Conservation (phyloP, 2,888 invertebrate species). For the Tricholauxania praeusta region DNA sequence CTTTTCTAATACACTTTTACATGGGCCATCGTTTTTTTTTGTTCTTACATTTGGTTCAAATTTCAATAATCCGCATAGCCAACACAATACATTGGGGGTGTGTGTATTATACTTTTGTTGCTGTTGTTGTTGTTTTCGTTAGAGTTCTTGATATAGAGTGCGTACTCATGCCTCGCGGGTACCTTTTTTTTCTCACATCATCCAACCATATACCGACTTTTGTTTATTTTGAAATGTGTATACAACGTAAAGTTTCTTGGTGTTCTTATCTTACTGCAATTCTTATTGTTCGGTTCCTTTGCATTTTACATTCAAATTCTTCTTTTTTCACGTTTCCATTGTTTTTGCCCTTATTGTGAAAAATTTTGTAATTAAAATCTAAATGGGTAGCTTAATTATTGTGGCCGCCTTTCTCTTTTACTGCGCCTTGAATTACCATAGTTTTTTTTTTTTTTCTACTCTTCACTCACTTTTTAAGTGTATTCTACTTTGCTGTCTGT, state of each 20-base stretch:
- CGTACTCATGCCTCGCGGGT: conserved; percentile 5
- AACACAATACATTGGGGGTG: neutral
- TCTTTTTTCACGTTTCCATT: conserved; percentile 8
- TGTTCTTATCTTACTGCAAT: neutral
- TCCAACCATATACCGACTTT: conserved; percentile 5
- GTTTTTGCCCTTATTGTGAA: neutral
- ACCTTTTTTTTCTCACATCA: neutral
- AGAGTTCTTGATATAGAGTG: neutral
- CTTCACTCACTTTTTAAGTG: neutral
- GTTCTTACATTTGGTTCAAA: neutral
- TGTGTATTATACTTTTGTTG: neutral
- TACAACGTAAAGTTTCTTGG: neutral
- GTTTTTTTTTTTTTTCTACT: neutral
- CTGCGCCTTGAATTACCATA: neutral
- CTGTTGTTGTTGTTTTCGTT: neutral
- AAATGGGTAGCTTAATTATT: too few relatives aligned
- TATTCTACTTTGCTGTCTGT: neutral
- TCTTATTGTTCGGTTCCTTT: neutral
- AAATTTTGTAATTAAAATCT: too few relatives aligned
- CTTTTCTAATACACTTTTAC: neutral
- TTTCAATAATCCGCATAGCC: too few relatives aligned
- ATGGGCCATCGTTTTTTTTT: neutral
- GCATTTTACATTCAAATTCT: neutral
- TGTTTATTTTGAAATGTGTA: conserved; percentile 7
- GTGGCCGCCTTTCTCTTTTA: neutral